These are phyloP conservation scores for Kryptopterus vitreolus DNA, from an alignment of 2,797 vertebrate species.

Conservation along the genomic window DNA sequence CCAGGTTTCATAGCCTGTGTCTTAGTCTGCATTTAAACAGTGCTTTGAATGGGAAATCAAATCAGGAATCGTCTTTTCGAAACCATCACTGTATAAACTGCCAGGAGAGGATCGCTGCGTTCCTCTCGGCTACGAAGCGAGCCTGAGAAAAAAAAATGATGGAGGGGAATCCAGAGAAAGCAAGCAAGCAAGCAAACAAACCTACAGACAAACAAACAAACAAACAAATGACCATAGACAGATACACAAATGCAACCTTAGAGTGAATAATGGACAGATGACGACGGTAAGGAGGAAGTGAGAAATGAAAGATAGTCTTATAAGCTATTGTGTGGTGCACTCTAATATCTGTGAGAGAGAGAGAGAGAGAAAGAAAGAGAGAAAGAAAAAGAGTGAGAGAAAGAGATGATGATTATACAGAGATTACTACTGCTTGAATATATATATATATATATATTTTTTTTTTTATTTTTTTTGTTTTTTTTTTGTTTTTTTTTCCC, in stretches of 20 bases:
- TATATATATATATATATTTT: too few species aligned
- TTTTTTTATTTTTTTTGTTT: too few species aligned
- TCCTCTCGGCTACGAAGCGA: slow-evolving; percentile 46
- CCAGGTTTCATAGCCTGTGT: slow-evolving; percentile 57
- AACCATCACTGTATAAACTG: slow-evolving; percentile 72
- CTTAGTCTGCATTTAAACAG: slow-evolving; percentile 68
- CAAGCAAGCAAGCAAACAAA: slow-evolving; percentile 34
- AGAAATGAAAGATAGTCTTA: background rate
- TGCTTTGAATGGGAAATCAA: slow-evolving; percentile 80
- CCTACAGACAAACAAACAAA: background rate
- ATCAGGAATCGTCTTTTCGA: slow-evolving; percentile 78
- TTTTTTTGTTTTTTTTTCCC: too few species aligned
- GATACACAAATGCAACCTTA: background rate
- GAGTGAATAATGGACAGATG: background rate
- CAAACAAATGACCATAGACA: background rate
- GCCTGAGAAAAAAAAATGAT: background rate
- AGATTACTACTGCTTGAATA: too few species aligned
- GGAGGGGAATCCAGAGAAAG: background rate
- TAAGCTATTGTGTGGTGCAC: background rate
- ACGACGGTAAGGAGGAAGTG: background rate
- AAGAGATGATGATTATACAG: too few species aligned
- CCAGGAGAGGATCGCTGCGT: slow-evolving; percentile 66
- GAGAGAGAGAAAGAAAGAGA: slow-evolving; percentile 69
- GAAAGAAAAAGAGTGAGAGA: slow-evolving; percentile 39
- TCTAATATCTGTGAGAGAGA: background rate